Conservation (phyloP, 2,113 vertebrate species). For the Astatoreochromis straeleni region DNA sequence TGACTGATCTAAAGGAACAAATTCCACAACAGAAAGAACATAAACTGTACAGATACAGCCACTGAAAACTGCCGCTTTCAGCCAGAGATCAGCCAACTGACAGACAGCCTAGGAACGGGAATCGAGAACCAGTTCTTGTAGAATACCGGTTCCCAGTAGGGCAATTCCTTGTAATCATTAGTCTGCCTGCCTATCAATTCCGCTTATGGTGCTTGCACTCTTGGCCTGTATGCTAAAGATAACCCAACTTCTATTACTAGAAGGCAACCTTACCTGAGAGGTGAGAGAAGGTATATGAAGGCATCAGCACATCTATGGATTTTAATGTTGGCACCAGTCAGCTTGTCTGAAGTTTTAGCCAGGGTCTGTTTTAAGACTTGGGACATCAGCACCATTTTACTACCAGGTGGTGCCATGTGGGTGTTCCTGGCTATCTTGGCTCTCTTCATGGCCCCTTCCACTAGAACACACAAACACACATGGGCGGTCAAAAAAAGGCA, state of each 20-base stretch:
- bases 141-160: neutral
- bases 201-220: neutral
- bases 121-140: neutral
- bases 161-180: neutral
- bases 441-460: conserved; percentile 85
- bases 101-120: neutral
- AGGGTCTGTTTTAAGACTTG: conserved; percentile 90
- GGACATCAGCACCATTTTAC: conserved; percentile 88
- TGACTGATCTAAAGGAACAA: conserved; percentile 77
- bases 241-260: neutral
- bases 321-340: conserved; percentile 84
- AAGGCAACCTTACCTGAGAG: conserved; percentile 78
- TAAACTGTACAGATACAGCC: neutral
- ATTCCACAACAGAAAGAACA: neutral
- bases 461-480: conserved; percentile 62
- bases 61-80: neutral
- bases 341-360: conserved; percentile 89
- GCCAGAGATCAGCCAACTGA: neutral
- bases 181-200: neutral
- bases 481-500: neutral
- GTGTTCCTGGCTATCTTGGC: conserved; percentile 85
- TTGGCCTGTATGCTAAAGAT: neutral
- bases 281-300: conserved; percentile 93
- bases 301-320: conserved; percentile 87
- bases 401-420: conserved; percentile 74